These are phyloP conservation scores for Bombus affinis DNA, from an alignment of 1,140 invertebrate genomes.

Conservation along the genomic window DNA sequence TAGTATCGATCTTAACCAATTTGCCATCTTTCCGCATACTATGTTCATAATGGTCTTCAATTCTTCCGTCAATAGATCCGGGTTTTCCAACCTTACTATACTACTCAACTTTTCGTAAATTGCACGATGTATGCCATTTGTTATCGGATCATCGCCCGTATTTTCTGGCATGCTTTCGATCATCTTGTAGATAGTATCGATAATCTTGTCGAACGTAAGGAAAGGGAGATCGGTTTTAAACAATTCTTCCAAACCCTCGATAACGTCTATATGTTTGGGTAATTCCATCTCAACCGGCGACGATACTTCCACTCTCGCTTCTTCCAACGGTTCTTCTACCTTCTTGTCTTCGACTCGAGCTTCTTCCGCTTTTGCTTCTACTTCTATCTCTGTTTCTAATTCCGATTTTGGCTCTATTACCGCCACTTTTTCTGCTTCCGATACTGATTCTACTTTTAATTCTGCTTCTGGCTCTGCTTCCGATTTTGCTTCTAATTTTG, in stretches of 20 bases:
- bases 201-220: constrained; percentile 67
- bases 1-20: constrained; percentile 69
- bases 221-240: constrained; percentile 69
- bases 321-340: not conserved
- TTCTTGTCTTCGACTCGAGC: not conserved
- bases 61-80: constrained; percentile 49
- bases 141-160: constrained; percentile 52
- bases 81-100: constrained; percentile 51
- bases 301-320: not conserved
- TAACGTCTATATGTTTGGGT: not conserved
- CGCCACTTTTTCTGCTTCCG: not conserved
- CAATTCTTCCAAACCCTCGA: constrained; percentile 26
- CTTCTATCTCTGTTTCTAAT: not conserved
- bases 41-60: constrained; percentile 67
- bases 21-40: constrained; percentile 71
- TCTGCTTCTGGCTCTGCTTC: not conserved
- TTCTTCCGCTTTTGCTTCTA: not conserved
- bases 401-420: not conserved
- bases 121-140: constrained; percentile 67
- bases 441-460: not conserved
- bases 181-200: constrained; percentile 66
- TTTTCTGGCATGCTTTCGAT: constrained; percentile 60
- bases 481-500: not conserved
- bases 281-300: not conserved
- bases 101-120: constrained; percentile 67